A percentile compares a stretch with the other conserved stretches of the same genome.
Conservation (phyloP, 2,888 invertebrate genomes). For the Patella pellucida region DNA sequence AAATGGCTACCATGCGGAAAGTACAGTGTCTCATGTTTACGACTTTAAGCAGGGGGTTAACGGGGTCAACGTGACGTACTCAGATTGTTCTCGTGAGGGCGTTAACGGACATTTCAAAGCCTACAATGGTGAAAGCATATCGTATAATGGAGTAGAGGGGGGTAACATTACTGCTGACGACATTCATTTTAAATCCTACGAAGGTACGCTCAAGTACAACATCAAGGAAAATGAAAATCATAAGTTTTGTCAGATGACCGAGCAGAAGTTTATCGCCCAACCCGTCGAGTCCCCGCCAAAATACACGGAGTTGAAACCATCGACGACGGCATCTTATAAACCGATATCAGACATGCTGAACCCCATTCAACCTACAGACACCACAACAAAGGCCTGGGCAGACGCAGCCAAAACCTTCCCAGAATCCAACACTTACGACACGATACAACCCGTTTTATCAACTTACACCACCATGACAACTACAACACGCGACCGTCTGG, state of each 20-base stretch:
- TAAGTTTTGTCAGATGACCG: conserved; percentile 24
- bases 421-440: conserved; percentile 14
- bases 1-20: not conserved
- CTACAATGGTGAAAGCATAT: not conserved
- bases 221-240: conserved; percentile 26
- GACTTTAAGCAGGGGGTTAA: conserved; percentile 66
- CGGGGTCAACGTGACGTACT: conserved; percentile 67
- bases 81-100: conserved; percentile 67
- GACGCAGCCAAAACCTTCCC: conserved; percentile 7
- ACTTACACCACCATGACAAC: conserved; percentile 61
- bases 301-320: conserved; percentile 80
- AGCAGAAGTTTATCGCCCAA: not conserved
- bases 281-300: conserved; percentile 56
- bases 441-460: conserved; percentile 30
- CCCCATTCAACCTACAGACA: conserved; percentile 37
- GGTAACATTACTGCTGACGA: not conserved
- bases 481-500: conserved; percentile 61
- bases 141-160: not conserved
- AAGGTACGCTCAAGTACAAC: not conserved
- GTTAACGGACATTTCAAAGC: conserved; percentile 21
- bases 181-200: not conserved
- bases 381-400: not conserved
- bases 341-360: conserved; percentile 78
- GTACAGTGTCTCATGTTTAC: conserved; percentile 41
- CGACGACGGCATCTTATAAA: conserved; percentile 77